These are phyloP conservation scores for Psittacula cyanocephala DNA, from an alignment of 2,113 vertebrate genomes.

Conservation along the genomic window DNA sequence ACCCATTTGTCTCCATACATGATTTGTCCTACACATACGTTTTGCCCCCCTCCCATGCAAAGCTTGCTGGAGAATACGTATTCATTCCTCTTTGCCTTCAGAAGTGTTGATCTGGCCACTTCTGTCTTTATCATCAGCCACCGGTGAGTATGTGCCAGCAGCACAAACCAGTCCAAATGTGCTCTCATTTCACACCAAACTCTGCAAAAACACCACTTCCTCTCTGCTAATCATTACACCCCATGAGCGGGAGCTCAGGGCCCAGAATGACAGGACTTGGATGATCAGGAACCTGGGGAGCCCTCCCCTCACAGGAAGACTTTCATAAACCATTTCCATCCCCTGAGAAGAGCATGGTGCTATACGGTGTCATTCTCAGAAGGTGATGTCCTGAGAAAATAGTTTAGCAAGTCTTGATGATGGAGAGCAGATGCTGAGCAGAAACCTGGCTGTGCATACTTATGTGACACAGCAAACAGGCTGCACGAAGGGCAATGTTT, in stretches of 20 bases:
- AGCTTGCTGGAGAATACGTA: neutral
- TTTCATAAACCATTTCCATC: rapidly evolving
- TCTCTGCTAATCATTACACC: neutral
- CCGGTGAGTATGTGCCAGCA: neutral
- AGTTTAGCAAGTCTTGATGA: neutral
- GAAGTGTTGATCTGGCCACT: neutral
- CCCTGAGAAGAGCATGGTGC: neutral
- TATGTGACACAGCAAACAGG: neutral
- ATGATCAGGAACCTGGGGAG: neutral
- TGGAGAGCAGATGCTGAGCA: neutral
- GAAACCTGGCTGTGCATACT: neutral
- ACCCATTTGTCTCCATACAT: neutral
- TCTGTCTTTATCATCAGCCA: neutral
- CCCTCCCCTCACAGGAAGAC: neutral
- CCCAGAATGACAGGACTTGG: neutral
- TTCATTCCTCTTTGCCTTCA: neutral
- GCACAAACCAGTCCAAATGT: neutral
- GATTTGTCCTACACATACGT: neutral
- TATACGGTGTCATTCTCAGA: neutral
- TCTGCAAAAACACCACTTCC: neutral
- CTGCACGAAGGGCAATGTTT: neutral
- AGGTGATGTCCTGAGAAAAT: neutral
- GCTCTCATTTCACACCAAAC: neutral
- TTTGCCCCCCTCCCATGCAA: neutral
- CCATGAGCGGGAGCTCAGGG: neutral